Percentiles rank a stretch among this genome's conserved stretches.
Evolutionary conservation across 2,888 invertebrate genomes (phyloP).

Genomic region (Leucophenga maculata): DNA sequence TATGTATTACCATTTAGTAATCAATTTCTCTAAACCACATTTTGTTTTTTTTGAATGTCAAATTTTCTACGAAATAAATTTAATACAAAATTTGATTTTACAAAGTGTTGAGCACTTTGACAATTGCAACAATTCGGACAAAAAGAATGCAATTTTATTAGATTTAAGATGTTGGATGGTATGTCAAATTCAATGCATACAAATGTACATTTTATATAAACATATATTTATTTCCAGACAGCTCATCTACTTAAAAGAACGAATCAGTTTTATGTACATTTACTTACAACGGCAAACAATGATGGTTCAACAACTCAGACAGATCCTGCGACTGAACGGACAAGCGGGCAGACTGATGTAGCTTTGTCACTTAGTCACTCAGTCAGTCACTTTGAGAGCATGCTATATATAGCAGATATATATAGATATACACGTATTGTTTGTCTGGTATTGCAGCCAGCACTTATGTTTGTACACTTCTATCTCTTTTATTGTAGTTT

Average conservation of each 20-base stretch:
- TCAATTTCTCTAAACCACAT: no score
- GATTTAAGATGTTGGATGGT: not conserved
- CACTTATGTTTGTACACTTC: not conserved
- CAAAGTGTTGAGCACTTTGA: not conserved
- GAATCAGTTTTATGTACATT: conserved; percentile 62
- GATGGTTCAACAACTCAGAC: conserved; percentile 45
- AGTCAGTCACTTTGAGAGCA: conserved; percentile 5
- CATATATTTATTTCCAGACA: not conserved
- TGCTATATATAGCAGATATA: not conserved
- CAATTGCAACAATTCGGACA: not conserved
- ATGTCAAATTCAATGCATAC: conserved; percentile 4
- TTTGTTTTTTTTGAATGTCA: no score
- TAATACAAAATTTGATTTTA: not conserved
- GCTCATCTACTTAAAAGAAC: conserved; percentile 6
- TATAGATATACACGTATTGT: not conserved
- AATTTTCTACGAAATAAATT: no score
- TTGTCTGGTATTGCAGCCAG: not conserved
- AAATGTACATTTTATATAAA: not conserved
- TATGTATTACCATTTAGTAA: no score
- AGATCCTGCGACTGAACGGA: conserved; percentile 7
- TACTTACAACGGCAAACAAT: conserved; percentile 63
- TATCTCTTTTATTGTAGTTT: not conserved
- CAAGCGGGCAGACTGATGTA: not conserved
- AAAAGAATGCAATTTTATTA: conserved; percentile 5
- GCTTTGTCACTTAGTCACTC: conserved; percentile 3